Conservation (phyloP, 2,888 invertebrate species). For the Leptopilina syphax region DNA sequence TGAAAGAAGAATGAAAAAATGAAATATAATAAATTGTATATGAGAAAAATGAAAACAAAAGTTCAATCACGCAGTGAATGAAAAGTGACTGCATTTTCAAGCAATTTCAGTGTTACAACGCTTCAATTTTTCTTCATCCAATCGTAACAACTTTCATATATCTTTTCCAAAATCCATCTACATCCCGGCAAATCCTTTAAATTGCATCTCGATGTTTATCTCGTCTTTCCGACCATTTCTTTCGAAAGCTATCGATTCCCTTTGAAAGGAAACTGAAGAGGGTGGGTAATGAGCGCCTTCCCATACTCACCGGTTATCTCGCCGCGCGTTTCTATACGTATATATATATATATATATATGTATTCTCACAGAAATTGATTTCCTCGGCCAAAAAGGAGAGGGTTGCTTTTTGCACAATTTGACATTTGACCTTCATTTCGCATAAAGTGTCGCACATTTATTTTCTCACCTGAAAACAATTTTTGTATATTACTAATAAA, state of each 20-base stretch:
- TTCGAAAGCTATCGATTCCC: constrained; percentile 25
- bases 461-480: constrained; percentile 16
- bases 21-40: too few relatives aligned
- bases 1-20: too few relatives aligned
- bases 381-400: background rate
- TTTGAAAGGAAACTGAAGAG: constrained; percentile 21
- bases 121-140: constrained; percentile 9
- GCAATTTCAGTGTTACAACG: background rate
- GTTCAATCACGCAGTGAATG: background rate
- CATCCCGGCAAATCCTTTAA: constrained; percentile 22
- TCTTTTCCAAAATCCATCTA: constrained; percentile 17
- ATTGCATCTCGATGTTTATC: constrained; percentile 35
- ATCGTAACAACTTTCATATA: constrained; percentile 31
- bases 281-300: constrained; percentile 36
- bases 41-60: too few relatives aligned
- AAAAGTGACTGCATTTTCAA: background rate
- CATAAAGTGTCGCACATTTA: background rate
- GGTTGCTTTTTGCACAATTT: background rate
- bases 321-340: background rate
- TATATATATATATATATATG: background rate
- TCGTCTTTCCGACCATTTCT: constrained; percentile 22
- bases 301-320: constrained; percentile 21
- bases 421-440: constrained; percentile 24
- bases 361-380: constrained; percentile 35
- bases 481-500: background rate